Percentiles rank a stretch among this genome's conserved stretches.
These are phyloP conservation scores for Lophochroa leadbeateri DNA, from an alignment of 2,113 vertebrate species.

Conservation along the genomic window DNA sequence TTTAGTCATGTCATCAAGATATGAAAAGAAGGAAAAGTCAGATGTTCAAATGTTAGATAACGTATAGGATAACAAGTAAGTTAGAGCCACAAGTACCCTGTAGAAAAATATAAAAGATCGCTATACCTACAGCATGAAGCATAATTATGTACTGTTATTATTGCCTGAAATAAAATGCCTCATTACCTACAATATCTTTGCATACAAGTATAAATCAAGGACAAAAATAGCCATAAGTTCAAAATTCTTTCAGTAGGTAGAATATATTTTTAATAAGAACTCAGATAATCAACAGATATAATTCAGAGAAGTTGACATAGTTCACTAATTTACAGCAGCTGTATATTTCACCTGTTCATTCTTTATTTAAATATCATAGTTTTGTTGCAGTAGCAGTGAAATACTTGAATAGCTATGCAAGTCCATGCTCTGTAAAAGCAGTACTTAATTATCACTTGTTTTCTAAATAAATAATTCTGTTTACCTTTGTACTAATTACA, in stretches of 20 bases:
- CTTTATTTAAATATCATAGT: not conserved
- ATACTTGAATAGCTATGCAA: not conserved
- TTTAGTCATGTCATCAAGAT: not conserved
- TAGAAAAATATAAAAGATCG: not conserved
- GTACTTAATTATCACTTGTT: not conserved
- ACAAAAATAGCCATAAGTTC: not conserved
- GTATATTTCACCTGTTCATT: not conserved
- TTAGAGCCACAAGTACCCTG: not conserved
- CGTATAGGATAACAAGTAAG: not conserved
- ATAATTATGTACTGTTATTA: not conserved
- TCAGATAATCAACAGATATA: not conserved
- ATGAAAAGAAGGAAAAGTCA: not conserved
- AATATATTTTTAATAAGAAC: not conserved
- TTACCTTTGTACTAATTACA: not conserved
- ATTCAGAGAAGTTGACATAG: not conserved
- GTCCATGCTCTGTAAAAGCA: not conserved
- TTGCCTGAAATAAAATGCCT: not conserved
- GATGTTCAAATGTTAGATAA: not conserved
- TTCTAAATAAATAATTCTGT: not conserved
- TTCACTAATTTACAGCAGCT: not conserved
- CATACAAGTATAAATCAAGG: not conserved
- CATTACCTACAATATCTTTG: not conserved
- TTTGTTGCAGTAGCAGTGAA: not conserved
- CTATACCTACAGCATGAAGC: not conserved
- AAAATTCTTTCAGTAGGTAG: not conserved